Base-by-base conservation (phyloP, 2,113 vertebrate species). In the Mus spicilegus region DNA sequence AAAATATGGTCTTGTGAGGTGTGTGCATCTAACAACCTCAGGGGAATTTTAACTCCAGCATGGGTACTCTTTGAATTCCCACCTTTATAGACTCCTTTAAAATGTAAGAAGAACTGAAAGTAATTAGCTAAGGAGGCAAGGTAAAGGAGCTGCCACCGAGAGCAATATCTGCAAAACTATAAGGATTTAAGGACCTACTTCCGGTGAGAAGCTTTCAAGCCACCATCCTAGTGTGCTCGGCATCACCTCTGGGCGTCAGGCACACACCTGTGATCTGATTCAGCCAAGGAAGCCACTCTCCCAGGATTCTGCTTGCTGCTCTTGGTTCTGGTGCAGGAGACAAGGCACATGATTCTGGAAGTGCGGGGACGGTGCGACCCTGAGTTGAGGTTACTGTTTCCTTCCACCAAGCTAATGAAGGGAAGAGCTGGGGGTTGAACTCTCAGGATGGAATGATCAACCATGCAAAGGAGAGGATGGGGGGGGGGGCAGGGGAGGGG, bases 231-330 rank as follows among this genome's bases (percentile, higher is more conserved):
- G 96, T 98, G 98, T 98, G 98, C 98, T 97, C 97, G 97, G 98
- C 98, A 98, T 98, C 97, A 98, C 98, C 98, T 98, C 96, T 0
- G 96, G 97, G 97, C 97, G 91, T 67, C 97, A 98, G 97, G 98
- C 97, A 97, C 98, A 98, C 98, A 99, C 98, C 98, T 99, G 98
- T 98, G 97, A 98, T 98, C 98, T 97, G 98, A 98, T 98, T 98
- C 97, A 98, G 98, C 91, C 96, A 98, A 97, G 95, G 94, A 98
- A 98, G 95, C 97, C 94, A 92, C 96, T 97, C 78, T 97, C 95
- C 95, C 85, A 51, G 87, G 91, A 82, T 96, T 97, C 97, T 96
- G 97, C 95, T 95, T 96, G 96, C 97, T 98, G 95, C 94, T 97
- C 97, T 97, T 72, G 42, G 93, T 95, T 95, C 92, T 39, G 16